phyloP scores from a whole-genome alignment of 2,113 vertebrate species.

The Ctenomys sociabilis region DNA sequence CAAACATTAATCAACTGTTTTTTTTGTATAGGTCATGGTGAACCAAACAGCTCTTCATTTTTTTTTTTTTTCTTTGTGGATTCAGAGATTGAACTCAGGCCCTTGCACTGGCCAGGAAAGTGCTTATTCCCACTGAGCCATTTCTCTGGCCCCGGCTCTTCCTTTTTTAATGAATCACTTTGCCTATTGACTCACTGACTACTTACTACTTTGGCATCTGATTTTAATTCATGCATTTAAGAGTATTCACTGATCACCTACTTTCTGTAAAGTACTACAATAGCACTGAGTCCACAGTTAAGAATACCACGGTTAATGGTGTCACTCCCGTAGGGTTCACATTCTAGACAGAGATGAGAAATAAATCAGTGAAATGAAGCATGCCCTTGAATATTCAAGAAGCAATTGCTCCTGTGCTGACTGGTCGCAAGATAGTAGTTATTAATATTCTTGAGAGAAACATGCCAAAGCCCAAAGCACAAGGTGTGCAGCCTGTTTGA shows the following conservation, averaged over 20 bases:
- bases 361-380: not conserved
- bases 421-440: not conserved
- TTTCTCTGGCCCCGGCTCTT: too few species aligned
- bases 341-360: not conserved
- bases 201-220: not conserved
- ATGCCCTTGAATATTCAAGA: not conserved
- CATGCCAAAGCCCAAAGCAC: not conserved
- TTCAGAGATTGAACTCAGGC: too few species aligned
- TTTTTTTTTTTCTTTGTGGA: too few species aligned
- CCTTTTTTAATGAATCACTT: slow-evolving; percentile 10
- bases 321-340: not conserved
- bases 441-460: not conserved
- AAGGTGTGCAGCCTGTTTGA: not conserved
- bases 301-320: not conserved
- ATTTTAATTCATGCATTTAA: slow-evolving; percentile 21
- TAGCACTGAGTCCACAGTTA: not conserved
- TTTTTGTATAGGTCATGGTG: not conserved
- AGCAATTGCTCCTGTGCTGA: not conserved
- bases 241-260: not conserved
- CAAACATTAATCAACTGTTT: slow-evolving; percentile 48
- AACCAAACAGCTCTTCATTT: not conserved
- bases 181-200: not conserved
- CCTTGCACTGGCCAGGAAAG: too few species aligned
- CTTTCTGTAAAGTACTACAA: not conserved
- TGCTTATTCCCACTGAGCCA: too few species aligned